Conservation (phyloP, 2,797 vertebrate genomes). For the Ctenosaura bakeri region DNA sequence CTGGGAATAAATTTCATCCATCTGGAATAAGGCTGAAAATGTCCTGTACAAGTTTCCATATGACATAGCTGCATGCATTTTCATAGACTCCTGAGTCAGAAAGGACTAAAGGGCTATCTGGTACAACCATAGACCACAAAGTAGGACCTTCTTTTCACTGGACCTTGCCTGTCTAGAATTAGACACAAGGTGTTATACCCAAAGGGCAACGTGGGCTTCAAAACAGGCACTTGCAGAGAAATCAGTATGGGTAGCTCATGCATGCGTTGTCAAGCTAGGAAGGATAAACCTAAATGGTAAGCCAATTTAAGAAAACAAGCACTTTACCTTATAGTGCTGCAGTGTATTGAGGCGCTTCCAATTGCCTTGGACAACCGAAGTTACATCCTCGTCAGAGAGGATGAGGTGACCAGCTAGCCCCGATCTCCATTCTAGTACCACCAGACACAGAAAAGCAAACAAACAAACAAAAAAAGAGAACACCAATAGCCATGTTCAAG, state of each 20-base stretch:
- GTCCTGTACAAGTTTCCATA: background rate
- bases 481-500: background rate
- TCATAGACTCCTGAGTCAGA: background rate
- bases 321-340: conserved; percentile 95
- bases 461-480: conserved; percentile 7
- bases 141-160: background rate
- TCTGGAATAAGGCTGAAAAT: background rate
- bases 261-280: background rate
- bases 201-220: background rate
- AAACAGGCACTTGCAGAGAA: background rate
- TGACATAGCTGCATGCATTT: background rate
- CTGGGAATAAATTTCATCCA: too few species aligned
- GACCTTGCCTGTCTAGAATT: background rate
- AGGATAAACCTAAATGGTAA: background rate
- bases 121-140: too few species aligned
- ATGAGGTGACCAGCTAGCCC: conserved; percentile 96
- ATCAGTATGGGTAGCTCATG: background rate
- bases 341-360: conserved; percentile 97
- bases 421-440: conserved; percentile 91
- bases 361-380: conserved; percentile 93
- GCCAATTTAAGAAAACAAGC: too few species aligned
- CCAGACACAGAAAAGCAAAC: conserved; percentile 7
- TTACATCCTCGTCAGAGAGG: conserved; percentile 96
- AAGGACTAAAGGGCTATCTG: background rate
- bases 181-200: background rate